Conservation (phyloP, 2,888 invertebrate species). For the Leptarthrus brevirostris region DNA sequence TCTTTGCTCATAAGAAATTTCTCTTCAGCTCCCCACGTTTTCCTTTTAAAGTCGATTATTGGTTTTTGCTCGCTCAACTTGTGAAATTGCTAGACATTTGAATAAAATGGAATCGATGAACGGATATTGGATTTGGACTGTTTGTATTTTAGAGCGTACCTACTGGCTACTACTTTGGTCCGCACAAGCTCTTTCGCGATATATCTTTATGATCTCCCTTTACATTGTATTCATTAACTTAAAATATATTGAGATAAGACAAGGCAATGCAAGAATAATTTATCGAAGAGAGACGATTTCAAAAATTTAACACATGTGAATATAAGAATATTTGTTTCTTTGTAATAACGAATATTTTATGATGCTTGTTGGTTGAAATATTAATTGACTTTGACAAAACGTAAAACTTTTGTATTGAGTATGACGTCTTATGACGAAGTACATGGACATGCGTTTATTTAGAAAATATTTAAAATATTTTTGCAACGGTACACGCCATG, state of each 20-base stretch:
- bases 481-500: too few species aligned
- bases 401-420: too few species aligned
- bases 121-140: conserved; percentile 43
- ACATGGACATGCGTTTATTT: too few species aligned
- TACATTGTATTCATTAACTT: conserved; percentile 5
- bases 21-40: neutral
- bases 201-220: neutral
- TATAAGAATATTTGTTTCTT: too few species aligned
- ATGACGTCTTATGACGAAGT: too few species aligned
- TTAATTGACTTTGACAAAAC: too few species aligned
- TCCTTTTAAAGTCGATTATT: neutral
- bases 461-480: too few species aligned
- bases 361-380: too few species aligned
- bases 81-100: conserved; percentile 36
- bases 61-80: conserved; percentile 2
- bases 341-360: too few species aligned
- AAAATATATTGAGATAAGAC: neutral
- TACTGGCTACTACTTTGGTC: neutral
- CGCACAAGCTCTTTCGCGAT: conserved; percentile 10
- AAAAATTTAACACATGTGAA: too few species aligned
- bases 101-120: conserved; percentile 41
- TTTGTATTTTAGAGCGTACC: conserved; percentile 31
- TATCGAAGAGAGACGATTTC: too few species aligned
- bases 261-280: neutral
- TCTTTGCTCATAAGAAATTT: neutral